A percentile compares a stretch with the other conserved stretches of the same genome.
Conservation (phyloP, 1,140 invertebrate species). For the Zelostemma sp. region DNA sequence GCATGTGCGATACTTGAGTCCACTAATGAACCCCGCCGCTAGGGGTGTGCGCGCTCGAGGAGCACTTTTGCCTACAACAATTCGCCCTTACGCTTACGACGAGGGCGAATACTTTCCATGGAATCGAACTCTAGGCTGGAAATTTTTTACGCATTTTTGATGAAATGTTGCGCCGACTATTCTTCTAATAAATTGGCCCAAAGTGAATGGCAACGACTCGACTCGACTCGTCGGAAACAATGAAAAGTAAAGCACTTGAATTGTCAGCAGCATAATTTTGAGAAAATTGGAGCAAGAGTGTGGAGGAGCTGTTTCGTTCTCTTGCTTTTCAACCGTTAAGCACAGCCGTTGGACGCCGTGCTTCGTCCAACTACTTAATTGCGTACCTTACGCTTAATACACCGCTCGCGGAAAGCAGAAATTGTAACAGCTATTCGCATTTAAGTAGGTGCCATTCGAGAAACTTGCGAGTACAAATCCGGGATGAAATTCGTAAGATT, state of each 20-base stretch:
- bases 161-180: not conserved
- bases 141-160: not conserved
- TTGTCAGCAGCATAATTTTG: constrained; percentile 18
- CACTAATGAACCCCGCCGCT: constrained; percentile 67
- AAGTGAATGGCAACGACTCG: not conserved
- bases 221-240: constrained; percentile 16
- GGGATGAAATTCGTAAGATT: constrained; percentile 42
- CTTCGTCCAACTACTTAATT: constrained; percentile 41
- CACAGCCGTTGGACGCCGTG: constrained; percentile 27
- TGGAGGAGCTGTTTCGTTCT: constrained; percentile 17
- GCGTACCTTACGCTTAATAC: constrained; percentile 29
- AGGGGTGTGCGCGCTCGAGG: constrained; percentile 53
- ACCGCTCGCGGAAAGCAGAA: constrained; percentile 34
- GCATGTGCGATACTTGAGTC: constrained; percentile 58
- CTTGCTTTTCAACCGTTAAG: constrained; percentile 35
- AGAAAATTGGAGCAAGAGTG: constrained; percentile 27
- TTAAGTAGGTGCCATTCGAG: constrained; percentile 41
- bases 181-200: not conserved
- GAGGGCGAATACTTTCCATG: constrained; percentile 25
- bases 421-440: constrained; percentile 41
- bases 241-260: not conserved
- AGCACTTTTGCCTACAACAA: constrained; percentile 61
- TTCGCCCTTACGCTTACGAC: constrained; percentile 24
- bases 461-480: constrained; percentile 35
- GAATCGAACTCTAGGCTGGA: no score